phyloP scores from a whole-genome alignment of 23 tunicate genomes.

The Corella eumyota region DNA sequence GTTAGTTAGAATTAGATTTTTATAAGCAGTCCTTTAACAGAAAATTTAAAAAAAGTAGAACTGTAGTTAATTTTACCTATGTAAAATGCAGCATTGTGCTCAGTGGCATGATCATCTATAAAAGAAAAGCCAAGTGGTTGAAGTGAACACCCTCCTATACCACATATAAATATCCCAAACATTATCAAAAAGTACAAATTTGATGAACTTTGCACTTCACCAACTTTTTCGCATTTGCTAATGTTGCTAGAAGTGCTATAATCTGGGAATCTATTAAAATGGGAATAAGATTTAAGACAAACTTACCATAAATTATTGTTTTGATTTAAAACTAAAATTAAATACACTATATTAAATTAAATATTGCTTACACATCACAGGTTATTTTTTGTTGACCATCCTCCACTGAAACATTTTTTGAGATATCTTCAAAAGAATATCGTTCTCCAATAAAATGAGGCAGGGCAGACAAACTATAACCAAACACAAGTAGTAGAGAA shows the following conservation, averaged over 20 bases:
- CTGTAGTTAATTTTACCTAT: constrained; percentile 45
- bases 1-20: too few relatives aligned
- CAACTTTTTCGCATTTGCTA: too few relatives aligned
- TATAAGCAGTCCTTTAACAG: too few relatives aligned
- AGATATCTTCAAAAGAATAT: constrained; percentile 41
- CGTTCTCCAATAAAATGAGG: constrained; percentile 71
- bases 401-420: constrained; percentile 1
- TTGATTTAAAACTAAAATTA: too few relatives aligned
- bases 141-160: constrained; percentile 57
- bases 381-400: neutral
- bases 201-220: neutral
- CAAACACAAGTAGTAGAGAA: constrained; percentile 9
- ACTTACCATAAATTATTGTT: too few relatives aligned
- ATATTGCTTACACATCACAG: too few relatives aligned
- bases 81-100: constrained; percentile 49
- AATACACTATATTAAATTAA: too few relatives aligned
- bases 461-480: constrained; percentile 13
- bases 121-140: constrained; percentile 80
- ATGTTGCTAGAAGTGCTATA: too few relatives aligned
- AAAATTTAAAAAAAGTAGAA: too few relatives aligned
- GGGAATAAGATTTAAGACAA: too few relatives aligned
- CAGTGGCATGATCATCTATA: constrained; percentile 49
- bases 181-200: constrained; percentile 33
- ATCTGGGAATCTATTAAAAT: too few relatives aligned
- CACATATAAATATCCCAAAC: constrained; percentile 57